Evolutionary conservation across 1,140 invertebrate genomes (phyloP), one percentile per base, ranked within the genome.

Genomic region (Branchinecta lynchi): DNA sequence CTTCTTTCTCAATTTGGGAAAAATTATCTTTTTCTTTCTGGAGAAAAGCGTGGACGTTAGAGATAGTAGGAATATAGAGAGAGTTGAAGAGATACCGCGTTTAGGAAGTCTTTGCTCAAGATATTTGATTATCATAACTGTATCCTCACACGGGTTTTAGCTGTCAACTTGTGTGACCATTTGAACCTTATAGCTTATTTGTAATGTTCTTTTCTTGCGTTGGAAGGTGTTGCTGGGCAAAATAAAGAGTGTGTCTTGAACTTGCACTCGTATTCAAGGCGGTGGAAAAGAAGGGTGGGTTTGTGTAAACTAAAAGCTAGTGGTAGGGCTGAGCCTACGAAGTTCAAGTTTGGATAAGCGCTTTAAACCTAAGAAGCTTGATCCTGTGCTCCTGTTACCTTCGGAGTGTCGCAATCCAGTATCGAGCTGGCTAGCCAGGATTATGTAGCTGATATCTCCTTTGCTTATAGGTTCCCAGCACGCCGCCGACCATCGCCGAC

Each of bases 391-490:
- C 15, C n/a, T 3, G 15, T 15, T 17, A 67, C 10, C 8, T 66
- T 32, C 5, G 32, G 32, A 15, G 10, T 66, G n/a, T 60, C 12
- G 44, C 43, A 2, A 43, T 66, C 3, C 3, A 69, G 20, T n/a
- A 45, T 45, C 10, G 5, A 51, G 9, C 44, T 9, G 12, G 12
- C 9, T 15, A 44, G 8, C n/a, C n/a, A 70, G 44, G 10, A 51
- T 67, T 66, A 44, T 67, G 10, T 67, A 10, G 21, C 10, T 67
- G 44, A 67, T 51, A 69, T 3, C 12, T 2, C 10, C 10, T 32
- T 71, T 70, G 20, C 67, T 45, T 65, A 12, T 8, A 82, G 84
- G 76, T 83, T 32, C 32, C 75, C 75, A 10, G 73, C 75, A 15
- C 70, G 74, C 6, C 76, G 76, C 0, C 72, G 72, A 43, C 72